phyloP scores from a whole-genome alignment of 2,888 invertebrate genomes.

The Celastrina argiolus region DNA sequence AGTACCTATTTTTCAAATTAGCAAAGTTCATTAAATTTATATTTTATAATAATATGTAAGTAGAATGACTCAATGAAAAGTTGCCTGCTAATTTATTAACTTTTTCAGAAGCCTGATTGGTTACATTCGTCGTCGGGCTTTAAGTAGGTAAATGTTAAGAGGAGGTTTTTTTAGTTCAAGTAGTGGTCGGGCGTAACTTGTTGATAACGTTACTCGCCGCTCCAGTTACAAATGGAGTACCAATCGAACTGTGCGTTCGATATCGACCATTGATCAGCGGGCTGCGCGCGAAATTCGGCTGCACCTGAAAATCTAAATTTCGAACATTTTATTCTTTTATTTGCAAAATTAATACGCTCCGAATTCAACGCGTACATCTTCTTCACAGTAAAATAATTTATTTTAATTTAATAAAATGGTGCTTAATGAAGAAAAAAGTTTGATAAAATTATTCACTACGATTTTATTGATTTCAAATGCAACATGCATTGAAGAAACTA shows the following conservation, averaged over 20 bases:
- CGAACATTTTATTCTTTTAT: slow-evolving; percentile 5
- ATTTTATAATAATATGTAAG: background rate
- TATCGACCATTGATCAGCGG: slow-evolving; percentile 4
- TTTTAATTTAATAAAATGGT: slow-evolving; percentile 4
- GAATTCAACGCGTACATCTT: background rate
- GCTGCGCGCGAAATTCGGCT: slow-evolving; percentile 1
- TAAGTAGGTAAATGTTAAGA: background rate
- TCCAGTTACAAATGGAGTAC: slow-evolving; percentile 49
- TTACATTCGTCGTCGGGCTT: background rate
- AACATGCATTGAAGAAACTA: slow-evolving; percentile 25
- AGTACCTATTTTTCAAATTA: no score
- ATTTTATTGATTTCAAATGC: slow-evolving; percentile 24
- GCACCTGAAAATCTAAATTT: slow-evolving; percentile 19
- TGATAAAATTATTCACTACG: slow-evolving; percentile 9
- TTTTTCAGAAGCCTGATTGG: slow-evolving; percentile 1
- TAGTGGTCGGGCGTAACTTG: slow-evolving; percentile 35
- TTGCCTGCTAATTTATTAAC: background rate
- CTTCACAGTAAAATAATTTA: background rate
- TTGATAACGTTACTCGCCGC: slow-evolving; percentile 37
- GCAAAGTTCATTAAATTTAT: no score
- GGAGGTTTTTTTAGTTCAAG: slow-evolving; percentile 28
- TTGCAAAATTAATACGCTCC: background rate
- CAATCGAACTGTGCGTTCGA: slow-evolving; percentile 42
- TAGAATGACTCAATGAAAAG: background rate
- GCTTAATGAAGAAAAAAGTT: background rate